Base-by-base conservation (phyloP, 2,797 vertebrate genomes). In the Microchirus variegatus region DNA sequence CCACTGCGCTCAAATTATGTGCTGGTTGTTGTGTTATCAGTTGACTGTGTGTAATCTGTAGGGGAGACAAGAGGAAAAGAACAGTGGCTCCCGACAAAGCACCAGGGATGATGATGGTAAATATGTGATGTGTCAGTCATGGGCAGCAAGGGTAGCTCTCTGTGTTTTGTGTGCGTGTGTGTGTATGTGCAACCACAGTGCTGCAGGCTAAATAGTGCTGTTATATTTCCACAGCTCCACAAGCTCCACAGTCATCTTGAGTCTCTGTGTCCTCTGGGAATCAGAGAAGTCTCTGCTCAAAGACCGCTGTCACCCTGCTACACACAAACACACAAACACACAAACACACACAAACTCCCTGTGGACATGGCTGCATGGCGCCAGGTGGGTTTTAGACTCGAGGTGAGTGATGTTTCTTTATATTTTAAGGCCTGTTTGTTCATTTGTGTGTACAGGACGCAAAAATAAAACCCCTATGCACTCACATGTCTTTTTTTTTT, bases 151-250 rank as follows among this genome's bases (percentile, higher is more conserved):
- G 51, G 46, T 55, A 67, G 35, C 37, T 71, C 53, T 66, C 18
- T 67, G 42, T 60, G 18, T 50, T 43, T 59, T 71, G 71, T 53
- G 51, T 63, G 46, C 17, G 45, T 59, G 43, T 74, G 63, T 63
- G 51, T 61, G 66, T 67, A 15, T 63, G 45, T 70, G 64, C 44
- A 70, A 68, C 75, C 82, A 77, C 81, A 78, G 62, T 70, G 85
- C 87, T 82, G 78, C 75, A 71, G 89, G 87, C 84, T 89, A 89
- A 89, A 87, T 78, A 83, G 77, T 78, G 68, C 77, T 66, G 86
- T 87, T 88, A 85, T 84, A 77, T 76, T 87, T 77, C 77, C 76
- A 69, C 80, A 79, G 81, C 86, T 85, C 55, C 61, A 71, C 78
- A 70, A 82, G 76, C 79, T n/a, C n/a, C 76, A 79, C 80, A 80